phyloP scores from a whole-genome alignment of 2,888 invertebrate species.

The Tuta absoluta region DNA sequence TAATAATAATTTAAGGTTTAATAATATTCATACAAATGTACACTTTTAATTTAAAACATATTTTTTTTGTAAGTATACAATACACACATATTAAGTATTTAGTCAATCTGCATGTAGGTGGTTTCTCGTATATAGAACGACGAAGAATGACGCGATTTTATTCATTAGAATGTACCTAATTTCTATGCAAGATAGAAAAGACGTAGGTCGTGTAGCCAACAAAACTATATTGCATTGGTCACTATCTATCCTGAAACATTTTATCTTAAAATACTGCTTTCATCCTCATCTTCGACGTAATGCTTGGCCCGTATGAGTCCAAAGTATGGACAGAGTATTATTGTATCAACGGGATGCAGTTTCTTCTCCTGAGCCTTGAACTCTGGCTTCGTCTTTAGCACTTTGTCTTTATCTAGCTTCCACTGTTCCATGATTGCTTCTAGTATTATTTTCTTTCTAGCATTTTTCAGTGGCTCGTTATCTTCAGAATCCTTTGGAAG shows the following conservation, averaged over 20 bases:
- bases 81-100: too few relatives aligned
- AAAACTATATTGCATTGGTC: too few relatives aligned
- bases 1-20: too few relatives aligned
- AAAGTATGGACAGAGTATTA: neutral
- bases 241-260: neutral
- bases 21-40: too few relatives aligned
- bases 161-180: too few relatives aligned
- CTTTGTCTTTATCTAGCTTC: neutral
- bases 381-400: neutral
- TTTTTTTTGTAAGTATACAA: too few relatives aligned
- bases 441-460: neutral
- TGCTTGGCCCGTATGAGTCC: constrained; percentile 2
- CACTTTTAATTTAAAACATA: too few relatives aligned
- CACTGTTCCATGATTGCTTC: neutral
- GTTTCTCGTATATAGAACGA: too few relatives aligned
- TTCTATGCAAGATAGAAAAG: too few relatives aligned
- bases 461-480: neutral
- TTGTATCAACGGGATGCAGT: neutral
- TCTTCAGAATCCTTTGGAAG: neutral
- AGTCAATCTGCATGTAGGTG: too few relatives aligned
- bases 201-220: too few relatives aligned
- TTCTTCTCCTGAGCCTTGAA: neutral
- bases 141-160: too few relatives aligned
- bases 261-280: neutral
- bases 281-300: neutral